These are phyloP conservation scores for Archaeoteleia sp. DNA, from an alignment of 2,888 invertebrate species.

Conservation along the genomic window DNA sequence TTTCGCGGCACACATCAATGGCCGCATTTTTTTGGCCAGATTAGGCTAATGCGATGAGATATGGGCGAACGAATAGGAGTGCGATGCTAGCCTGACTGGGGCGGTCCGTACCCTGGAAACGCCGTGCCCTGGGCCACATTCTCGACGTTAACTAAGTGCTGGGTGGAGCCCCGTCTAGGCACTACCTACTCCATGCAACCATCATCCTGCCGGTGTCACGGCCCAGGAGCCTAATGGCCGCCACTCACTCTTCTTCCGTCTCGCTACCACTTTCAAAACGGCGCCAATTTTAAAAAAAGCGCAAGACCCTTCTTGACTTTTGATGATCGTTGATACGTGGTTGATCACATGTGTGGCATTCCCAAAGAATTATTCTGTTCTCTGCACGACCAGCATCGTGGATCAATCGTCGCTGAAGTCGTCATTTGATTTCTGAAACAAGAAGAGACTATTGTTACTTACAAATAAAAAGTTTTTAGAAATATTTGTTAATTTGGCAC, in stretches of 20 bases:
- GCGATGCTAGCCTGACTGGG: constrained; percentile 74
- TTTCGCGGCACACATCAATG: constrained; percentile 69
- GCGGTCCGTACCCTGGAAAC: constrained; percentile 78
- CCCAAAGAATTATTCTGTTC: not conserved
- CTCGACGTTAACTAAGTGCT: constrained; percentile 78
- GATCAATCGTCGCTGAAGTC: too few species aligned
- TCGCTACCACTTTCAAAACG: constrained; percentile 60
- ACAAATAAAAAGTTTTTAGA: too few species aligned
- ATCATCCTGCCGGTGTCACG: constrained; percentile 66
- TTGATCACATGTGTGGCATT: constrained; percentile 1
- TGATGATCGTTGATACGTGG: constrained; percentile 12
- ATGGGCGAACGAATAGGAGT: constrained; percentile 76
- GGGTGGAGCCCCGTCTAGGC: constrained; percentile 75
- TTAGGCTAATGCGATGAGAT: constrained; percentile 75
- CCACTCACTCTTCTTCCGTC: constrained; percentile 58
- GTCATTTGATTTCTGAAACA: too few species aligned
- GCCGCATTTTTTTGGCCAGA: constrained; percentile 71
- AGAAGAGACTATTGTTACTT: too few species aligned
- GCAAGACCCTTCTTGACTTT: constrained; percentile 17
- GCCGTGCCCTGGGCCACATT: constrained; percentile 77
- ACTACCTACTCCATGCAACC: constrained; percentile 74
- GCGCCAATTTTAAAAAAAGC: constrained; percentile 39
- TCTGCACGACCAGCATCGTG: not conserved
- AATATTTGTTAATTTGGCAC: too few species aligned
- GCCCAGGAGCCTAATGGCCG: constrained; percentile 68